phyloP scores from a whole-genome alignment of 2,888 invertebrate species.

The Chrysolina americana region DNA sequence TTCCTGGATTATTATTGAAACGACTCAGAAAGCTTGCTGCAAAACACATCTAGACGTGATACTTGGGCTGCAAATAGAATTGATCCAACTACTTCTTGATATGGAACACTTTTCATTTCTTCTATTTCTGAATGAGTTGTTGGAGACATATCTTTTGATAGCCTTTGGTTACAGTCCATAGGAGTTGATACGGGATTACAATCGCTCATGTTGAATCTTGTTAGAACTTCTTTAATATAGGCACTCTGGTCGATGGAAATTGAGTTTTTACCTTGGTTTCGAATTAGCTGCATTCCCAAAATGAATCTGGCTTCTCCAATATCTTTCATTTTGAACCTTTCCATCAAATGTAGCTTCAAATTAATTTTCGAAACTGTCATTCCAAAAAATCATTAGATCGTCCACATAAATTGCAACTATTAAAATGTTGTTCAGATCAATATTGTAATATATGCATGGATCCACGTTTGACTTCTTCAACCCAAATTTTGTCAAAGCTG shows the following conservation, averaged over 20 bases:
- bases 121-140: conserved; percentile 13
- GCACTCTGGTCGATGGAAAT: neutral
- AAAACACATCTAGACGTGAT: conserved; percentile 15
- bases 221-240: neutral
- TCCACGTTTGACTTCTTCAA: no score
- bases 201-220: neutral
- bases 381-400: neutral
- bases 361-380: neutral
- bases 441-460: neutral
- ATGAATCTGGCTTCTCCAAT: neutral
- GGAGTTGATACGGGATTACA: conserved; percentile 1
- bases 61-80: conserved; percentile 15
- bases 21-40: conserved; percentile 24
- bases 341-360: neutral
- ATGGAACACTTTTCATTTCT: conserved; percentile 24
- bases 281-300: neutral
- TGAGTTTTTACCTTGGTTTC: no score
- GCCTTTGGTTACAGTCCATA: neutral
- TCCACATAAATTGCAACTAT: neutral
- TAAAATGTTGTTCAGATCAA: neutral
- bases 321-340: no score
- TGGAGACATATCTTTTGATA: neutral
- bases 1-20: conserved; percentile 26
- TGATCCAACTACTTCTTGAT: conserved; percentile 24
- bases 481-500: no score